phyloP scores from a whole-genome alignment of 92 coral and sea anemone genomes.

The Epizoanthus illoricatus region DNA sequence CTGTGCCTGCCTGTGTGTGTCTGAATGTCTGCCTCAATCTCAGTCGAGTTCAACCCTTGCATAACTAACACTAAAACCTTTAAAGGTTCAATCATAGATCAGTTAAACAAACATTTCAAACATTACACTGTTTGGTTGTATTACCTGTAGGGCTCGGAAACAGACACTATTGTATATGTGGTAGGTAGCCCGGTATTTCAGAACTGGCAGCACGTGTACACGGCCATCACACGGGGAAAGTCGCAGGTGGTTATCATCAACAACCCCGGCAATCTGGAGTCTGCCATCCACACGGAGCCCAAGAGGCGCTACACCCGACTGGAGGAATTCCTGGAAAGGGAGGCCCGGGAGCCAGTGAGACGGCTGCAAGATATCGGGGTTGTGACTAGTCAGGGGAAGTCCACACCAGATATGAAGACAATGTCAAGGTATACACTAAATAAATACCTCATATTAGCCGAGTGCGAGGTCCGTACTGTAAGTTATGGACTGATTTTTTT shows the following conservation, averaged over 20 bases:
- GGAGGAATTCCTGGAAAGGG: conserved; percentile 5
- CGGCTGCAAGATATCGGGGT: conserved; percentile 8
- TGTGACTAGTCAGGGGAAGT: not conserved
- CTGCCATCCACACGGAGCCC: not conserved
- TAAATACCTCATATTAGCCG: too few species aligned
- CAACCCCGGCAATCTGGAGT: not conserved
- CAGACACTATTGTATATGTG: conserved; percentile 23
- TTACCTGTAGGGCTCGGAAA: conserved; percentile 19
- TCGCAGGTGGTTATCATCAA: conserved; percentile 27
- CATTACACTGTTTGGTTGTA: not conserved
- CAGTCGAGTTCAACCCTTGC: too few species aligned
- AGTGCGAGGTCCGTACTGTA: too few species aligned
- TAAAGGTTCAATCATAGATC: too few species aligned
- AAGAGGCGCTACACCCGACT: conserved; percentile 12
- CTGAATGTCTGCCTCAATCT: too few species aligned
- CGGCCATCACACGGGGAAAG: conserved; percentile 19
- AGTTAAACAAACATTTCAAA: too few species aligned
- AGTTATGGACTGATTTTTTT: too few species aligned
- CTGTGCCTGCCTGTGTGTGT: too few species aligned
- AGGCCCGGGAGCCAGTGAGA: not conserved
- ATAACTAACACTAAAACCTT: too few species aligned
- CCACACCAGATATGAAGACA: not conserved
- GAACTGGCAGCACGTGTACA: conserved; percentile 34
- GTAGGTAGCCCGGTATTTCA: conserved; percentile 17
- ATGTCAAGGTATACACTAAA: not conserved